phyloP scores from a whole-genome alignment of 1,140 invertebrate species.

The Archivesica marissinica region DNA sequence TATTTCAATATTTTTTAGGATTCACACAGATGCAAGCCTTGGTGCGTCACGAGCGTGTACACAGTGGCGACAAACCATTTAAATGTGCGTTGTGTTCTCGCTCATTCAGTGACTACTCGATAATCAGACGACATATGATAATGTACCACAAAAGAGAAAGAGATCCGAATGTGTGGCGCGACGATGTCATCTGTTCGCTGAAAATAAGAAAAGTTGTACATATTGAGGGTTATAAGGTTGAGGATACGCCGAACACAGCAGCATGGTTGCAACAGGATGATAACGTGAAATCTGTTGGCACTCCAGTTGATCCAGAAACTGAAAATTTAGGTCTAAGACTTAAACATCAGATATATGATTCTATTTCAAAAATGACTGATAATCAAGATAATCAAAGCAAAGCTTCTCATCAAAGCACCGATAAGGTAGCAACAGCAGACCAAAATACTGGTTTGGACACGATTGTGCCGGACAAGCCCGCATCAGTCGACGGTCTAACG shows the following conservation, averaged over 20 bases:
- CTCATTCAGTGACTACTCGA: slow-evolving; percentile 79
- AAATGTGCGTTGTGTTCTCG: slow-evolving; percentile 75
- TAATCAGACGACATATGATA: slow-evolving; percentile 81
- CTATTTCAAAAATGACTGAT: no score
- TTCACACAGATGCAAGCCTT: slow-evolving; percentile 81
- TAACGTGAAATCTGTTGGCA: background rate
- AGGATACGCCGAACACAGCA: background rate
- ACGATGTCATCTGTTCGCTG: slow-evolving; percentile 60
- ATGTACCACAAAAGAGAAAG: slow-evolving; percentile 76
- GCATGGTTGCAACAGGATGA: background rate
- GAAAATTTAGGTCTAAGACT: no score
- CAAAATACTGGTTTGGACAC: no score
- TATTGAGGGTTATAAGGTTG: slow-evolving; percentile 52
- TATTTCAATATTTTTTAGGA: slow-evolving; percentile 58
- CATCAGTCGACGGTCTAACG: no score
- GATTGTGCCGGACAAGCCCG: no score
- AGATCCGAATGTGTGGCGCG: slow-evolving; percentile 70
- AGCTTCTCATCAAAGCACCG: no score
- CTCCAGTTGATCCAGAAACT: no score
- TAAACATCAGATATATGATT: no score
- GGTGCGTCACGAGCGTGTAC: slow-evolving; percentile 78
- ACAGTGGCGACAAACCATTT: slow-evolving; percentile 82
- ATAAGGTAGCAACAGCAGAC: no score
- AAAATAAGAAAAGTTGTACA: slow-evolving; percentile 36
- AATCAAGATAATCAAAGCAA: no score